Conservation (phyloP, 2,113 vertebrate species). For the Pimephales promelas region DNA sequence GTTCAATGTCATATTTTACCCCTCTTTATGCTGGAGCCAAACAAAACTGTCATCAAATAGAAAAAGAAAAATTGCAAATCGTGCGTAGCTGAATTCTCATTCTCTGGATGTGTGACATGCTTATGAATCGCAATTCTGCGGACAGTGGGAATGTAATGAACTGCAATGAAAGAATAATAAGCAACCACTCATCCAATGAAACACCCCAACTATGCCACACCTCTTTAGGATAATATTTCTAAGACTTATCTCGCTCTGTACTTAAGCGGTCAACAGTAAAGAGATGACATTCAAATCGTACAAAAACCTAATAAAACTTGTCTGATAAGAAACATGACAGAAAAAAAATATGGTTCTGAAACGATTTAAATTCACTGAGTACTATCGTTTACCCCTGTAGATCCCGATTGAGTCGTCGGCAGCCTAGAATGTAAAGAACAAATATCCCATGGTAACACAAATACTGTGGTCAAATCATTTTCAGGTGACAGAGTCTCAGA, state of each 20-base stretch:
- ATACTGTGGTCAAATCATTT: constrained; percentile 58
- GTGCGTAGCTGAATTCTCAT: constrained; percentile 46
- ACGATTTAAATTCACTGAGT: constrained; percentile 30
- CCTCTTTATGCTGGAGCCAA: constrained; percentile 49
- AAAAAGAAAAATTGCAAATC: constrained; percentile 42
- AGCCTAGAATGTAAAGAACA: constrained; percentile 56
- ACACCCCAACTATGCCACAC: constrained; percentile 20
- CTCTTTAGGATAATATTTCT: constrained; percentile 51
- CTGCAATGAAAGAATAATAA: constrained; percentile 35
- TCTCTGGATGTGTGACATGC: constrained; percentile 54
- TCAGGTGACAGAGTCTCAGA: constrained; percentile 64
- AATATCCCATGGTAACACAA: constrained; percentile 63
- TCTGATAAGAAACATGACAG: constrained; percentile 54
- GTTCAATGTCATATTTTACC: constrained; percentile 37
- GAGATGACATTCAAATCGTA: constrained; percentile 53
- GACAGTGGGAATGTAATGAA: constrained; percentile 52
- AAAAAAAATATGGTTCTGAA: constrained; percentile 47
- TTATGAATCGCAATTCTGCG: constrained; percentile 50
- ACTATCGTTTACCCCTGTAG: constrained; percentile 32
- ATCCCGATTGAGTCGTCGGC: constrained; percentile 40
- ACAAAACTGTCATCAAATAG: constrained; percentile 42
- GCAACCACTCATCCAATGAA: constrained; percentile 20
- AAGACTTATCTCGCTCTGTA: constrained; percentile 40
- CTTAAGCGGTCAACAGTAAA: constrained; percentile 10
- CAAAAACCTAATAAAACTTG: constrained; percentile 56